phyloP scores from a whole-genome alignment of 2,113 vertebrate species.

The Rhynchomys soricoides region DNA sequence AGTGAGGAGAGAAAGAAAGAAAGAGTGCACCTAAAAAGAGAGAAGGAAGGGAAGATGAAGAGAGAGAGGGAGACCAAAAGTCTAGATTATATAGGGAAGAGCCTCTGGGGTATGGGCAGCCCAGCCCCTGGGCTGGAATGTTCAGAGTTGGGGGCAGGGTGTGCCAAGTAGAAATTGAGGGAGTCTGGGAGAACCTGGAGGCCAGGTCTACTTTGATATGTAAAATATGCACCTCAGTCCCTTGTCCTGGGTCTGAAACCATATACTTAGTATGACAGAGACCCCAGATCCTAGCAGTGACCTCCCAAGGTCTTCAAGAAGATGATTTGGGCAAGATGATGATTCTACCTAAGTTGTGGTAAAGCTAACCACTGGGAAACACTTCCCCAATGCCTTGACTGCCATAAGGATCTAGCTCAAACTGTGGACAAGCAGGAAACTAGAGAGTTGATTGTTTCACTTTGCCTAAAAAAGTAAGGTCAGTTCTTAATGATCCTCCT shows the following conservation, averaged over 20 bases:
- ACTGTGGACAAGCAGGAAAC: not conserved
- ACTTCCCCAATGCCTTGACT: not conserved
- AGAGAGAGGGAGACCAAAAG: not conserved
- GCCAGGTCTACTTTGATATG: no score
- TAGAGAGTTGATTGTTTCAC: not conserved
- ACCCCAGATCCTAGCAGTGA: not conserved
- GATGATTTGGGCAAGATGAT: not conserved
- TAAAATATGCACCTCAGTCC: no score
- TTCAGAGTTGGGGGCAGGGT: no score
- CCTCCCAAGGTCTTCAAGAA: not conserved
- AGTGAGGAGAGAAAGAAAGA: not conserved
- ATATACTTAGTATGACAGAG: not conserved
- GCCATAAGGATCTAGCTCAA: not conserved
- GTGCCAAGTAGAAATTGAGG: no score
- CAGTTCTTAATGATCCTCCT: no score
- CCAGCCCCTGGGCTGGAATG: no score
- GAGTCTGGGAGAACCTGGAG: no score
- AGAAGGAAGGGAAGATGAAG: not conserved
- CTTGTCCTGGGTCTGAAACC: no score
- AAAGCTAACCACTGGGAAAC: not conserved
- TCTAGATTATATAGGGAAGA: no score
- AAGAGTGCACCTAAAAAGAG: not conserved
- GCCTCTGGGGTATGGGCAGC: no score
- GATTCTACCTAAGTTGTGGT: not conserved
- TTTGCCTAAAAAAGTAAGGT: not conserved